Conservation (phyloP, 2,113 vertebrate species). For the Lamprologus speciosus region DNA sequence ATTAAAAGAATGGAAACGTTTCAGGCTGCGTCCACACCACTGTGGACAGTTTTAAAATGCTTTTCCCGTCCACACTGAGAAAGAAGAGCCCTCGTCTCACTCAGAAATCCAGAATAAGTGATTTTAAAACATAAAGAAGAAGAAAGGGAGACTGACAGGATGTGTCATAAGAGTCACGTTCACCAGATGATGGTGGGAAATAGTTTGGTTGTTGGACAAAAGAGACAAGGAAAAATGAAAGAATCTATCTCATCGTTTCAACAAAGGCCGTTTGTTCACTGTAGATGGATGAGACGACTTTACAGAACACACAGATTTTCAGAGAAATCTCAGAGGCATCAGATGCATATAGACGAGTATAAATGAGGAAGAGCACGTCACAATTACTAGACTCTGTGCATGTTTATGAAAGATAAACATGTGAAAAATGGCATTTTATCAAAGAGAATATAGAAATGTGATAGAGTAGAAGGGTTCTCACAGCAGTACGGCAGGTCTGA, state of each 20-base stretch:
- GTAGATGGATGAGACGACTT: not conserved
- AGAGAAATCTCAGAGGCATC: not conserved
- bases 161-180: not conserved
- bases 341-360: not conserved
- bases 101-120: not conserved
- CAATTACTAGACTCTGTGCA: not conserved
- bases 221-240: not conserved
- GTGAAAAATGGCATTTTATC: not conserved
- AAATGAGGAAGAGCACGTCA: not conserved
- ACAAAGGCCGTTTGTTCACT: not conserved
- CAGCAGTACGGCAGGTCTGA: not conserved
- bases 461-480: not conserved
- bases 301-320: not conserved
- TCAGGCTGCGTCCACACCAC: not conserved
- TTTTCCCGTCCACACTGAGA: not conserved
- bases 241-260: not conserved
- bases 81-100: not conserved
- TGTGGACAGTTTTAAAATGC: not conserved
- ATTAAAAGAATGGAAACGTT: not conserved
- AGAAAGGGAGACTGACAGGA: not conserved
- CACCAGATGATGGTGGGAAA: not conserved
- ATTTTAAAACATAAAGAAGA: not conserved
- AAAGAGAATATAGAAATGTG: not conserved
- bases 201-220: not conserved
- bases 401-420: not conserved